These are phyloP conservation scores for Caerostris extrusa DNA, from an alignment of 1,140 invertebrate species.

Conservation along the genomic window DNA sequence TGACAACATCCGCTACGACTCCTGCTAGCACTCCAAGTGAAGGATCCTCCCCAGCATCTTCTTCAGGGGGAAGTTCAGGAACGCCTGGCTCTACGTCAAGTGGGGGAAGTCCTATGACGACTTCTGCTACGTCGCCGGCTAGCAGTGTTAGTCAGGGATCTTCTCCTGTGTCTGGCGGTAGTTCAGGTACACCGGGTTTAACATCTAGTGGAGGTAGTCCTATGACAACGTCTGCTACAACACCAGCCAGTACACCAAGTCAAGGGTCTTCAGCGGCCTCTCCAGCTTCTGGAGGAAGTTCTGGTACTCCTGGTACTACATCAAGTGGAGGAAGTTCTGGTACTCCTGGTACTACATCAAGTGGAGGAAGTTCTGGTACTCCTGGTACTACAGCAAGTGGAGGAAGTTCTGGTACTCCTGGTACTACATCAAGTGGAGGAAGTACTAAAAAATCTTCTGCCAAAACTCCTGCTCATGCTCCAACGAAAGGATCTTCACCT, in stretches of 20 bases:
- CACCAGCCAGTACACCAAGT: background rate
- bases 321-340: background rate
- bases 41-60: background rate
- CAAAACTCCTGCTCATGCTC: background rate
- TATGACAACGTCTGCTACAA: background rate
- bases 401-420: background rate
- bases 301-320: background rate
- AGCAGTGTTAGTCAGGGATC: background rate
- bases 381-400: background rate
- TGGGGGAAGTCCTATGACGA: background rate
- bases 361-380: background rate
- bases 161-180: background rate
- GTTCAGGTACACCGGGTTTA: background rate
- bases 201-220: background rate
- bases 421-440: background rate
- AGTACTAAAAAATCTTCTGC: background rate
- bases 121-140: background rate
- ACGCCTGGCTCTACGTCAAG: background rate
- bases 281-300: too few relatives aligned
- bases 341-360: background rate
- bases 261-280: too few relatives aligned
- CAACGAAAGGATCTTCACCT: background rate
- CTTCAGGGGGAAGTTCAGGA: background rate
- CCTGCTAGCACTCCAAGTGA: background rate
- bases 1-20: background rate